Evolutionary conservation across 2,888 invertebrate genomes (phyloP).

Genomic region (Myopa tessellatipennis): DNA sequence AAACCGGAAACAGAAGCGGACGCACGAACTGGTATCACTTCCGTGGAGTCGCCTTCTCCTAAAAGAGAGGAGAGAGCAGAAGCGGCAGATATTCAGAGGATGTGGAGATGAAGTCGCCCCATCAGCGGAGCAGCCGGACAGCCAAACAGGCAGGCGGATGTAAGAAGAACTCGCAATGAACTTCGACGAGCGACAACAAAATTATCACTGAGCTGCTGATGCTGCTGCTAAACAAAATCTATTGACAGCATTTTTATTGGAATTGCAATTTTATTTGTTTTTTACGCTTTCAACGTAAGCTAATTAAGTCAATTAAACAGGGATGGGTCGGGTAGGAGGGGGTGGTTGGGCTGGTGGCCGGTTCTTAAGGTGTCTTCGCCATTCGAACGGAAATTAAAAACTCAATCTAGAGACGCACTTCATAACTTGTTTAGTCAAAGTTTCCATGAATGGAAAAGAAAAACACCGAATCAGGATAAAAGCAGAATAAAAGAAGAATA

Average conservation of each 20-base stretch:
- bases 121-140: no score
- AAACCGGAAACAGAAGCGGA: neutral
- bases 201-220: neutral
- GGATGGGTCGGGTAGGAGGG: neutral
- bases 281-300: neutral
- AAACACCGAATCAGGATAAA: no score
- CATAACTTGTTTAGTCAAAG: neutral
- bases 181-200: neutral
- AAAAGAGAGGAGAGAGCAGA: no score
- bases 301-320: neutral
- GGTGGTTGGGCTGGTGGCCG: neutral
- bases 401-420: neutral
- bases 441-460: neutral
- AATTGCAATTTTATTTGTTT: neutral
- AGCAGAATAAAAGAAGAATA: no score
- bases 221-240: neutral
- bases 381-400: neutral
- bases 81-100: no score
- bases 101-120: no score
- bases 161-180: neutral
- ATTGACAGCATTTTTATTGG: neutral
- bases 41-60: no score
- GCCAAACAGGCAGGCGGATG: neutral
- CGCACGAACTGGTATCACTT: neutral
- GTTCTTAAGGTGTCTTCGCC: neutral